phyloP scores from a whole-genome alignment of 2,888 invertebrate species.

The Lacanobia oleracea region DNA sequence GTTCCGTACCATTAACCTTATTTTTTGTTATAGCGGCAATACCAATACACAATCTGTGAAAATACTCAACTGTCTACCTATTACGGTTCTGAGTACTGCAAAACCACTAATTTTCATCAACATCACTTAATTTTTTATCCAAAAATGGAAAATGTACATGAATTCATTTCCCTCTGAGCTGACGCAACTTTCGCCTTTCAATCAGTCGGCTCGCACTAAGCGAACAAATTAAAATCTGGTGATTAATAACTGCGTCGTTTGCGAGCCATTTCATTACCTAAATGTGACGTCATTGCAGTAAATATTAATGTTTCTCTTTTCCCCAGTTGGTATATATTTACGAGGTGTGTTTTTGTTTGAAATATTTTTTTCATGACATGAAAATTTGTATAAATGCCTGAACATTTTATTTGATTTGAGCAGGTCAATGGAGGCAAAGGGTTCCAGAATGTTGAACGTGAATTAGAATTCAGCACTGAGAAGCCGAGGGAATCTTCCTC shows the following conservation, averaged over 20 bases:
- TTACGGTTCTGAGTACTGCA: too few relatives aligned
- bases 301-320: not conserved
- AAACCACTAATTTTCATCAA: not conserved
- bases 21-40: too few relatives aligned
- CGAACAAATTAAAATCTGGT: conserved; percentile 43
- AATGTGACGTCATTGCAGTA: conserved; percentile 12
- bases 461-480: not conserved
- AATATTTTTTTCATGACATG: not conserved
- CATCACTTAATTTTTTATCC: not conserved
- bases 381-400: not conserved
- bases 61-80: too few relatives aligned
- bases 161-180: not conserved
- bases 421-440: not conserved
- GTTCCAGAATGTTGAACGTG: not conserved
- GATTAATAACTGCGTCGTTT: conserved; percentile 29
- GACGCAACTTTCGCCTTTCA: conserved; percentile 12
- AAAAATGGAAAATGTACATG: not conserved
- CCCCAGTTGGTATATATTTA: not conserved
- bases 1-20: too few relatives aligned
- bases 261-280: conserved; percentile 6
- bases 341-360: not conserved
- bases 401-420: not conserved
- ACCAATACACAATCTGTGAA: too few relatives aligned
- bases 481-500: too few relatives aligned
- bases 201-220: conserved; percentile 24